phyloP scores from a whole-genome alignment of 2,113 vertebrate genomes.

The Alethe diademata region DNA sequence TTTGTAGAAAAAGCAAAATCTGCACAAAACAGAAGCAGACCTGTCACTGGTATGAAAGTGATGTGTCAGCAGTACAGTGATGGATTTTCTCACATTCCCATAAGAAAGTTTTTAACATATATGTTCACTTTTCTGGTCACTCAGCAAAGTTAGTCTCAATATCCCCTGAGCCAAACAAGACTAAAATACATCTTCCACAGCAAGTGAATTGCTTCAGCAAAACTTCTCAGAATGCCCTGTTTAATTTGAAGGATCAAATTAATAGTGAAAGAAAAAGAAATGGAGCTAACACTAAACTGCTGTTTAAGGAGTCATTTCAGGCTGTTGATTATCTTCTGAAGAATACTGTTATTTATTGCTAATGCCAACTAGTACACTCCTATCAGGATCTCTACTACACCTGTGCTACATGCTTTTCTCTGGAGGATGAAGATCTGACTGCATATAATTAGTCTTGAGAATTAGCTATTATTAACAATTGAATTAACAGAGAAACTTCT shows the following conservation, averaged over 20 bases:
- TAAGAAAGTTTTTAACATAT: neutral
- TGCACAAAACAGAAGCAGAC: neutral
- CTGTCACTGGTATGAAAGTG: neutral
- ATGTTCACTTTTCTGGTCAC: neutral
- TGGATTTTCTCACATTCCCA: neutral
- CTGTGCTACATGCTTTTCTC: neutral
- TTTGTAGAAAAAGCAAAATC: neutral
- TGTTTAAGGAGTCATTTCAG: neutral
- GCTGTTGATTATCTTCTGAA: neutral
- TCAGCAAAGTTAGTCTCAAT: neutral
- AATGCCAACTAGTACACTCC: neutral
- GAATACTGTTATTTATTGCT: conserved; percentile 9
- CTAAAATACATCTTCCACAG: neutral
- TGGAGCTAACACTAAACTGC: neutral
- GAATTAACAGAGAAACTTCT: neutral
- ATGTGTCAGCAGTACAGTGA: neutral
- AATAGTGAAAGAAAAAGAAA: neutral
- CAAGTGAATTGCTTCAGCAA: neutral
- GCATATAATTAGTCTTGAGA: neutral
- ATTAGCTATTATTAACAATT: neutral
- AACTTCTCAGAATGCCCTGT: neutral
- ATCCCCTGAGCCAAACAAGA: neutral
- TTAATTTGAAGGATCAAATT: neutral
- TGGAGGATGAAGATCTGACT: neutral
- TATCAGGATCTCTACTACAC: neutral